Evolutionary conservation across 1,140 invertebrate species (phyloP), one percentile per base, ranked within the genome.

Genomic region (Halesus radiatus): DNA sequence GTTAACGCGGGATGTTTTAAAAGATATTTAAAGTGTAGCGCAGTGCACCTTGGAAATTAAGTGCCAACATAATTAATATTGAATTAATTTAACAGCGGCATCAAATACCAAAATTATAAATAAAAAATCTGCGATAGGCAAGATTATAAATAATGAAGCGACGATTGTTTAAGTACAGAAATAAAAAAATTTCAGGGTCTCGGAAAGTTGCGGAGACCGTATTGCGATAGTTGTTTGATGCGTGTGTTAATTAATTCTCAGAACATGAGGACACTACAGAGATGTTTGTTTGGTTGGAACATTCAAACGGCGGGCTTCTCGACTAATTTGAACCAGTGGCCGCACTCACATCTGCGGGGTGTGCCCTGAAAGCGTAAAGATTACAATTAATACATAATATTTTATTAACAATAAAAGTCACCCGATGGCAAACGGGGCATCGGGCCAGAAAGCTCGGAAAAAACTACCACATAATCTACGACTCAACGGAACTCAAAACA

Each of bases 301-400:
- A 64, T 84, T 93, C 94, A 94, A 85, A 93, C 85, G 84, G 92
- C 90, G 76, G 90, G 87, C 87, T 92, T 94, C 85, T 96, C 93
- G 53, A 94, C 92, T 81, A 99, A 90, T 90, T 98, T 97, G 91
- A 98, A 99, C 97, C 97, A 99, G 87, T 98, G 92, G 53, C 98
- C 98, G 88, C 98, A 99, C 86, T 95, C 95, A 86, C 98, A 99
- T 81, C 98, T 94, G 85, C 96, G 95, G 52, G 96, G 93, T 83
- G 94, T 92, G 18, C 96, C 97, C 87, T 95, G 92, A 0, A 86
- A 78, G 64, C 32, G 81, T 79, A 84, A 81, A 13, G 1, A 45
- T 13, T 13, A 45, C 37, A 45, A 45, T 13, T 45, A 45, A 10
- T 1, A 45, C 3, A 13, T 45, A 10, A 13, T 13, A 45, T 45